Conservation (phyloP, 2,113 vertebrate genomes). For the Marmota monax region DNA sequence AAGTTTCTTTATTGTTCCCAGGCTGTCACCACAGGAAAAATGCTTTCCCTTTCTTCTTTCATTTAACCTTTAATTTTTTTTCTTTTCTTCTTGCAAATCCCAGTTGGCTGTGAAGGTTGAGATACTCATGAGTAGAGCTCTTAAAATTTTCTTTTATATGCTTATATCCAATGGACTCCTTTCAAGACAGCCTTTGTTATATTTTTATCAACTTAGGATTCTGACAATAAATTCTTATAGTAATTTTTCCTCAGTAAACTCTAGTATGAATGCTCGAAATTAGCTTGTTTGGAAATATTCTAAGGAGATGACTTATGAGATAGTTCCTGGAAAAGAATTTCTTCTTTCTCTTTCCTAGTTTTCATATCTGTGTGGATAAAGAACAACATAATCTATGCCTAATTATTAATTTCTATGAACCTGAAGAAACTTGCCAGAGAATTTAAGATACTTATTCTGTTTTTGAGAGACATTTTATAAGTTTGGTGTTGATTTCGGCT, state of each 20-base stretch:
- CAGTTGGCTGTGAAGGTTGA: neutral
- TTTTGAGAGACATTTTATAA: neutral
- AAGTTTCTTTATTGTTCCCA: neutral
- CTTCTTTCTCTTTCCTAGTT: neutral
- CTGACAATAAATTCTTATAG: neutral
- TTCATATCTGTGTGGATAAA: neutral
- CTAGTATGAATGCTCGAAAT: neutral
- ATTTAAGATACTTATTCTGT: neutral
- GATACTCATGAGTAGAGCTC: neutral
- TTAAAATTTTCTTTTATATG: neutral
- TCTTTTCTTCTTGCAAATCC: neutral
- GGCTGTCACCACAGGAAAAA: neutral
- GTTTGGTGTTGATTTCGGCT: neutral
- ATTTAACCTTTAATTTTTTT: neutral
- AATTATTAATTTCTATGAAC: neutral
- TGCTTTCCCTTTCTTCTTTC: neutral
- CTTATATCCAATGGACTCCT: neutral
- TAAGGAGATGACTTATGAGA: neutral
- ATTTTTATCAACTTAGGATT: conserved; percentile 24
- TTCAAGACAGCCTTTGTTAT: neutral
- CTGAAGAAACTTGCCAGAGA: neutral
- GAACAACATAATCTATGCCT: neutral
- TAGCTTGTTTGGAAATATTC: neutral
- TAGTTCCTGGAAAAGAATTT: neutral
- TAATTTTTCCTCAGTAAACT: neutral